phyloP scores from a whole-genome alignment of 2,113 vertebrate species.

The Nibea albiflora region DNA sequence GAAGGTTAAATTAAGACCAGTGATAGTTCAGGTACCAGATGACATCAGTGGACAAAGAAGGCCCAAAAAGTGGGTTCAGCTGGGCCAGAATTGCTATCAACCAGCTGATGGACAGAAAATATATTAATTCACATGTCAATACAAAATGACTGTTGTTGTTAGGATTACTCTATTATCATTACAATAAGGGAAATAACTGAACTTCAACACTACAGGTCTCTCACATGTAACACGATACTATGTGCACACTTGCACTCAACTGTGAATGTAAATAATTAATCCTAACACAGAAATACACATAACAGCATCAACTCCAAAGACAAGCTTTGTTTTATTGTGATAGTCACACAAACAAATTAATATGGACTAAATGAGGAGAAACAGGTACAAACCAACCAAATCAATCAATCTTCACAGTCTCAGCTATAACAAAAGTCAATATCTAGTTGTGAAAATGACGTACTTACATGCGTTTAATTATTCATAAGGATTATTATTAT shows the following conservation, averaged over 20 bases:
- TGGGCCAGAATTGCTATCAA: constrained; percentile 97
- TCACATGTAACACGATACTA: constrained; percentile 47
- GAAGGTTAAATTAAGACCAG: constrained; percentile 87
- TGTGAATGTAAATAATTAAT: constrained; percentile 45
- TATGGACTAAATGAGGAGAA: neutral
- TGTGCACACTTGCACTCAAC: neutral
- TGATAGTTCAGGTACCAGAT: constrained; percentile 92
- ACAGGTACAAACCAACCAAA: neutral
- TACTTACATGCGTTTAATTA: no score
- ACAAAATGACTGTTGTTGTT: neutral
- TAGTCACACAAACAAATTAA: neutral
- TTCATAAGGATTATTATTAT: neutral
- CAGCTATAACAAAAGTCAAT: neutral
- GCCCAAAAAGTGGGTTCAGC: constrained; percentile 96
- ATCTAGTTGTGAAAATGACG: neutral
- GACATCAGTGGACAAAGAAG: constrained; percentile 87
- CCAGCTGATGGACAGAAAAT: constrained; percentile 86
- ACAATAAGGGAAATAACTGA: neutral
- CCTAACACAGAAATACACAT: neutral
- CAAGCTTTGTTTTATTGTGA: neutral
- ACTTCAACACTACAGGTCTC: constrained; percentile 42
- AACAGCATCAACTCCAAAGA: no score
- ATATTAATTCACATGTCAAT: neutral
- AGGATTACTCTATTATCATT: neutral
- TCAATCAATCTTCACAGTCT: neutral